Conservation (phyloP, 2,113 vertebrate genomes). For the Pseudorhombus dupliciocellatus region DNA sequence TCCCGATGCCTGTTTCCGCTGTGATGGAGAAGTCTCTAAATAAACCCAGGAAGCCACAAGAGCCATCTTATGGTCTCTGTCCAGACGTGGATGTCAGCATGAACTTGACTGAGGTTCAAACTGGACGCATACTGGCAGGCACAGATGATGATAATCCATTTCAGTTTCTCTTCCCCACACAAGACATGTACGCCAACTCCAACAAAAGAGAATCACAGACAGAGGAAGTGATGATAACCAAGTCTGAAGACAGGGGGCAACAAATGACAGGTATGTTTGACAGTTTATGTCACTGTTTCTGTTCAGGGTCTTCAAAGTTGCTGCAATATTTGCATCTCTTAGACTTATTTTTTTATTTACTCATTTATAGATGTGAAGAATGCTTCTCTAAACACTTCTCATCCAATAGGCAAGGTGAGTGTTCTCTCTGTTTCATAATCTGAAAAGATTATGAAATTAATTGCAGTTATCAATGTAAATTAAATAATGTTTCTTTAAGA, state of each 20-base stretch:
- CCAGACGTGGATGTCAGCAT: constrained; percentile 43
- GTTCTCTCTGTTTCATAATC: too few relatives aligned
- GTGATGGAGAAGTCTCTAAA: constrained; percentile 15
- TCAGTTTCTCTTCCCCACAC: constrained; percentile 50
- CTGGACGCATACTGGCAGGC: constrained; percentile 14
- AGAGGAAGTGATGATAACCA: background rate
- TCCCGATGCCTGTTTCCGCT: constrained; percentile 14
- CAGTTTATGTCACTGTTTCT: too few relatives aligned
- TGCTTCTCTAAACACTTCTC: background rate
- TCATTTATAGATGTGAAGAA: constrained; percentile 31
- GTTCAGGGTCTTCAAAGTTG: too few relatives aligned
- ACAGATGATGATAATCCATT: constrained; percentile 34
- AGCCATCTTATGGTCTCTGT: constrained; percentile 38
- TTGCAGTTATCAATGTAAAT: background rate
- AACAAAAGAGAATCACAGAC: constrained; percentile 19
- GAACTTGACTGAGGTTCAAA: constrained; percentile 47
- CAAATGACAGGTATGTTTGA: too few relatives aligned
- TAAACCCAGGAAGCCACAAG: constrained; percentile 11
- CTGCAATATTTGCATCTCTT: too few relatives aligned
- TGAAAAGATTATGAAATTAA: too few relatives aligned
- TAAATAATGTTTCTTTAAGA: background rate
- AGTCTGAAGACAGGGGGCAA: constrained; percentile 29
- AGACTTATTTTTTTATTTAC: background rate
- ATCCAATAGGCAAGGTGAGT: constrained; percentile 35
- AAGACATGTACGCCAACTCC: constrained; percentile 36